These are phyloP conservation scores for Poeciliopsis gracilis DNA, from an alignment of 2,797 vertebrate species.

Conservation along the genomic window DNA sequence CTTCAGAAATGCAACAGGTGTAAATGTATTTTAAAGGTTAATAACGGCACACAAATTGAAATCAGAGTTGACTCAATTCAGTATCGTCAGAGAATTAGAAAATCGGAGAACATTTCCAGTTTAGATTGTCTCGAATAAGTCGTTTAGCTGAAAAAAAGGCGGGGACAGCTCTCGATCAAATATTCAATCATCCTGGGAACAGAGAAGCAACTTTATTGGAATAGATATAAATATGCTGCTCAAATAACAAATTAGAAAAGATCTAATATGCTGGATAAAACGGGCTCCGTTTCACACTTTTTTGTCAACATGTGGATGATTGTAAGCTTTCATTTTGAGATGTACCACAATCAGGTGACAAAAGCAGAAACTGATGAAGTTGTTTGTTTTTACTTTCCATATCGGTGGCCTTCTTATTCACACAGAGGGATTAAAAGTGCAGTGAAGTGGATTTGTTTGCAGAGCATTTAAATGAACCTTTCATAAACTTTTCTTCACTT, in stretches of 20 bases:
- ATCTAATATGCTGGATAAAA: neutral
- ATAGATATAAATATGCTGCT: neutral
- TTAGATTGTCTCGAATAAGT: neutral
- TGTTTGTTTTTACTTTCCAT: neutral
- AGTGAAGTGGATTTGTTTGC: neutral
- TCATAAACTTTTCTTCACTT: neutral
- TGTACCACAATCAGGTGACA: neutral
- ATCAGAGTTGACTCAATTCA: neutral
- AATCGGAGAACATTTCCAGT: neutral
- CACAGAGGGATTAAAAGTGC: neutral
- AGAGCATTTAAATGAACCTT: neutral
- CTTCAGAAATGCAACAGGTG: neutral
- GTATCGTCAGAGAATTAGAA: neutral
- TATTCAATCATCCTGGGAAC: neutral
- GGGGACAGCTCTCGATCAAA: neutral
- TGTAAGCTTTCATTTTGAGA: neutral
- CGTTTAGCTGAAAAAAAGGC: neutral
- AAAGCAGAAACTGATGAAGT: neutral
- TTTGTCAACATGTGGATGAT: neutral
- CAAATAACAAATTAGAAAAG: neutral
- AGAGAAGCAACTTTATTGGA: neutral
- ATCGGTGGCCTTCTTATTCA: neutral
- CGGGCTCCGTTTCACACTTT: neutral
- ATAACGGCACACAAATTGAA: neutral
- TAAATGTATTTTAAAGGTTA: neutral